These are phyloP conservation scores for Catostylus mosaicus DNA, from an alignment of 30 jellyfish, hydroid and myxozoan species.

Conservation along the genomic window DNA sequence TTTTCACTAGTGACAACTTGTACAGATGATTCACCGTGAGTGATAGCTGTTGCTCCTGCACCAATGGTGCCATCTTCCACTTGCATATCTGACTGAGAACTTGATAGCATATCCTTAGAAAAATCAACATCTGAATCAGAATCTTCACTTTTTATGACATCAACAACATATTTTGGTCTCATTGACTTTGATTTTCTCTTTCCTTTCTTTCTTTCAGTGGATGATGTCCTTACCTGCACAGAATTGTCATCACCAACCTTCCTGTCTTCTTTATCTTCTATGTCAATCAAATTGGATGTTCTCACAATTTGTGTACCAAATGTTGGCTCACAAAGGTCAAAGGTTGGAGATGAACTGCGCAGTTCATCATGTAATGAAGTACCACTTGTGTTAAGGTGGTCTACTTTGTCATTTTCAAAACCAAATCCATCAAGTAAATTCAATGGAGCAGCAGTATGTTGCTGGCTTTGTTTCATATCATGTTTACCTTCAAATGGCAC, in stretches of 20 bases:
- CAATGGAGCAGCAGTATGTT: conserved; percentile 1
- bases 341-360: conserved; percentile 29
- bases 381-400: not conserved
- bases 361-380: conserved; percentile 58
- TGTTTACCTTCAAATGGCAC: not conserved
- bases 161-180: conserved; percentile 53
- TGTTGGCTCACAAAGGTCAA: conserved; percentile 38
- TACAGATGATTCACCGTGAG: not conserved
- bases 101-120: not conserved
- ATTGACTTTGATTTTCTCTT: conserved; percentile 21
- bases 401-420: not conserved
- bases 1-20: not conserved
- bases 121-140: conserved; percentile 36
- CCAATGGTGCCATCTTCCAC: not conserved
- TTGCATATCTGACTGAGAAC: not conserved
- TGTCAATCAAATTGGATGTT: not conserved
- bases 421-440: conserved; percentile 36
- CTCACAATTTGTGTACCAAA: conserved; percentile 7
- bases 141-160: conserved; percentile 23
- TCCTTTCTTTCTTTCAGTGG: not conserved
- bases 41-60: not conserved
- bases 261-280: not conserved
- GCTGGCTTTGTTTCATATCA: not conserved
- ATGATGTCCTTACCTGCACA: not conserved
- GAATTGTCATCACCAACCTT: not conserved